Evolutionary conservation across 2,113 vertebrate genomes (phyloP).

Genomic region (Ancistrus triradiatus): DNA sequence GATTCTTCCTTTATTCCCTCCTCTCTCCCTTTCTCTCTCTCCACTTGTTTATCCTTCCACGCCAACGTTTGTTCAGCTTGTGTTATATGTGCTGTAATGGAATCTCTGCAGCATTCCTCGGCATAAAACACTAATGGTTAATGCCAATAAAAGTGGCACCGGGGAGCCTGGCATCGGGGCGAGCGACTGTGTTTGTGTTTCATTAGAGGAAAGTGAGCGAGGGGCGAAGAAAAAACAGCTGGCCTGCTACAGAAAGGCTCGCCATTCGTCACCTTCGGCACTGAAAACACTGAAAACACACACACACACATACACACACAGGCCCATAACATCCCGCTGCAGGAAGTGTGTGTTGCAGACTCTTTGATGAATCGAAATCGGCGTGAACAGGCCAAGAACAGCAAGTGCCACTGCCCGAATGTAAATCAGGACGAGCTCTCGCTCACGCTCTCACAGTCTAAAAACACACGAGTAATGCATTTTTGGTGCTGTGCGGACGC

Average conservation of each 20-base stretch:
- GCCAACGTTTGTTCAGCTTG: conserved; percentile 24
- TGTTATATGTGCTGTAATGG: conserved; percentile 5
- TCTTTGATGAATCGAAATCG: conserved; percentile 75
- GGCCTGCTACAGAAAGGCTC: conserved; percentile 34
- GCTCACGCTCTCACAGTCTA: conserved; percentile 77
- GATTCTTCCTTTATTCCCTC: neutral
- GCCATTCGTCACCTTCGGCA: conserved; percentile 39
- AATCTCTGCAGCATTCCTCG: conserved; percentile 38
- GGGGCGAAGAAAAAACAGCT: conserved; percentile 38
- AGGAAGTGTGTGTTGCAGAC: conserved; percentile 37
- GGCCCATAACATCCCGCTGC: conserved; percentile 37
- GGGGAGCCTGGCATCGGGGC: conserved; percentile 28
- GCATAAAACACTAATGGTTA: conserved; percentile 40
- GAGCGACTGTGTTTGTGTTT: conserved; percentile 34
- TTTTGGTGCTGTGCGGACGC: conserved; percentile 68
- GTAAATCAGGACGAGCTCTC: conserved; percentile 71
- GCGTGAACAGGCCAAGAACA: conserved; percentile 71
- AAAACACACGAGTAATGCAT: conserved; percentile 86
- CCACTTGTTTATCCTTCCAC: neutral
- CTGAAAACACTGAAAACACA: conserved; percentile 5
- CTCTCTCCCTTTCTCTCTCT: neutral
- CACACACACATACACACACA: conserved; percentile 13
- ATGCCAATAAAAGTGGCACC: conserved; percentile 41
- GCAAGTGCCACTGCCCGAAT: conserved; percentile 74
- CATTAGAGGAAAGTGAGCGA: conserved; percentile 40